Evolutionary conservation across 2,113 vertebrate species (phyloP).

Genomic region (Sialia sialis): DNA sequence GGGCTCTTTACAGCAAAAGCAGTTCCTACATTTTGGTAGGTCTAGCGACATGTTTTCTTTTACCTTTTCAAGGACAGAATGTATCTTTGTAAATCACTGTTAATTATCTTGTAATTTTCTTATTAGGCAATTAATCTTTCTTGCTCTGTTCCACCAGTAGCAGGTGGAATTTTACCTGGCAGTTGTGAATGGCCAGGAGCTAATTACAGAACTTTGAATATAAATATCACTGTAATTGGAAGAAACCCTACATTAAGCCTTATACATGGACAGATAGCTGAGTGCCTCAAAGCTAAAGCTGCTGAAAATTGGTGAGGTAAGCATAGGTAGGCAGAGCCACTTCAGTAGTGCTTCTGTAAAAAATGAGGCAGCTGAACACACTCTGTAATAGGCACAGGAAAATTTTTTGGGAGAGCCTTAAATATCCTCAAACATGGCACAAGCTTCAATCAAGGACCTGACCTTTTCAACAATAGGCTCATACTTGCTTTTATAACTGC

Average conservation of each 20-base stretch:
- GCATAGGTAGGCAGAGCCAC: not conserved
- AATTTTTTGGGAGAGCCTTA: not conserved
- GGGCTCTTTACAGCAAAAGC: not conserved
- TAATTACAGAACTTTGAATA: not conserved
- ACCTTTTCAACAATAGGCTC: not conserved
- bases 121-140: not conserved
- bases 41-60: not conserved
- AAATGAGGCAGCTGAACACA: not conserved
- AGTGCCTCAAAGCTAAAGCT: not conserved
- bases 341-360: not conserved
- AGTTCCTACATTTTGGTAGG: not conserved
- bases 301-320: not conserved
- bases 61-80: not conserved
- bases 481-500: not conserved
- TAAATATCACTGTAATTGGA: not conserved
- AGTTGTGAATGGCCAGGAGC: not conserved
- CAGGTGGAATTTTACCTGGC: not conserved
- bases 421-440: not conserved
- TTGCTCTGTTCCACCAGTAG: not conserved
- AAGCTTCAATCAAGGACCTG: not conserved
- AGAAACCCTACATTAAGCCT: fast-evolving
- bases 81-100: not conserved
- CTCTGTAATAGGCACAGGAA: not conserved
- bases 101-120: not conserved
- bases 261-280: not conserved